phyloP scores from a whole-genome alignment of 2,888 invertebrate species.

The Boloria selene region DNA sequence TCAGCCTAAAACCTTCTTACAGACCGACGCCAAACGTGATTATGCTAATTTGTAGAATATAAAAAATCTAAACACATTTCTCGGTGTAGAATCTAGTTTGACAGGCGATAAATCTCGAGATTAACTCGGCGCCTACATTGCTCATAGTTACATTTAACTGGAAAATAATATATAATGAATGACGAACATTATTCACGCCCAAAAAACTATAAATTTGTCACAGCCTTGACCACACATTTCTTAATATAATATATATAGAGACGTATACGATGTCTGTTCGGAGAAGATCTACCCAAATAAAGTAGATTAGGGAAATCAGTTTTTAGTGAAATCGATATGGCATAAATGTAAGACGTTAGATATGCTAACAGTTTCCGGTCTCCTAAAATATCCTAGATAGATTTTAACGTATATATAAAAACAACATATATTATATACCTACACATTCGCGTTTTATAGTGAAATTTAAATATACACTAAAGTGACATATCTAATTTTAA shows the following conservation, averaged over 20 bases:
- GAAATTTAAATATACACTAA: not conserved
- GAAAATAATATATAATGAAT: conserved; percentile 45
- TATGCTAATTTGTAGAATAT: conserved; percentile 32
- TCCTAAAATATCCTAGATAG: not conserved
- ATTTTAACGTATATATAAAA: not conserved
- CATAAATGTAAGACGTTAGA: not conserved
- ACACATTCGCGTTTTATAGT: not conserved
- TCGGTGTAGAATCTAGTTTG: conserved; percentile 33
- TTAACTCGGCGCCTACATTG: conserved; percentile 42
- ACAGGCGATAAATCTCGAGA: conserved; percentile 41
- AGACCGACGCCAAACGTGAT: conserved; percentile 29
- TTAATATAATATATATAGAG: conserved; percentile 13
- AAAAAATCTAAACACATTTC: conserved; percentile 26
- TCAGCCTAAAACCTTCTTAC: not conserved
- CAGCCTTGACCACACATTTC: conserved; percentile 24
- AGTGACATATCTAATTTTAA: no score
- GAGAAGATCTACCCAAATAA: conserved; percentile 7
- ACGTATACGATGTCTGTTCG: not conserved
- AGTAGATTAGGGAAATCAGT: conserved; percentile 4
- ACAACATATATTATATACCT: not conserved
- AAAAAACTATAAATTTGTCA: conserved; percentile 42
- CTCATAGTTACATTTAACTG: conserved; percentile 41
- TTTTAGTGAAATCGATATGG: conserved; percentile 10
- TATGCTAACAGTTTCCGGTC: conserved; percentile 14
- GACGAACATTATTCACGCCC: conserved; percentile 41